phyloP scores from a whole-genome alignment of 2,888 invertebrate species.

The Pachydiplax longipennis region DNA sequence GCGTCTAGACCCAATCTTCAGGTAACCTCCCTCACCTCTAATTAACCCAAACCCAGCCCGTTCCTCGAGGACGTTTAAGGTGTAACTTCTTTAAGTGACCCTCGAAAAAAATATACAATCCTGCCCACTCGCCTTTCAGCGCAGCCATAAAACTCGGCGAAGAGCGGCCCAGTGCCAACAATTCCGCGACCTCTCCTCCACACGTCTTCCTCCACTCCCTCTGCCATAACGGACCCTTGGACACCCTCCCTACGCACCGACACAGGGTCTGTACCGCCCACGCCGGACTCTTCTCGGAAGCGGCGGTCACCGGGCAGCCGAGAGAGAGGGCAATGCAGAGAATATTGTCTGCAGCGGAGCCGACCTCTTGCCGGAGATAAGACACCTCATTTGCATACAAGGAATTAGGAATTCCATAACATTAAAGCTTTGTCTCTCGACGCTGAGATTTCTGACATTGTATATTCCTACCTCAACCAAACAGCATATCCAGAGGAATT shows the following conservation, averaged over 20 bases:
- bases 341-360: background rate
- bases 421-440: too few relatives aligned
- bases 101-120: background rate
- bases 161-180: conserved; percentile 7
- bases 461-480: too few relatives aligned
- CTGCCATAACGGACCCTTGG: conserved; percentile 23
- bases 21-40: too few relatives aligned
- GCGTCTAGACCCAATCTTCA: too few relatives aligned
- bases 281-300: background rate
- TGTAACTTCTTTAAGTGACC: background rate
- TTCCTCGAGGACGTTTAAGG: background rate
- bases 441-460: too few relatives aligned
- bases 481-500: too few relatives aligned
- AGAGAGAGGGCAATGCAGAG: background rate
- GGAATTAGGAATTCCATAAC: too few relatives aligned
- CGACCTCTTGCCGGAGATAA: too few relatives aligned
- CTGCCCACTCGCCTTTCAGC: background rate
- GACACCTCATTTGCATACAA: too few relatives aligned
- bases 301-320: background rate
- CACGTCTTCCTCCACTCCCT: background rate
- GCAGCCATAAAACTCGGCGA: background rate
- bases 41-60: background rate
- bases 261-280: background rate
- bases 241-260: background rate
- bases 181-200: background rate